Evolutionary conservation across 1,140 invertebrate genomes (phyloP).

Genomic region (Drosophila varians): DNA sequence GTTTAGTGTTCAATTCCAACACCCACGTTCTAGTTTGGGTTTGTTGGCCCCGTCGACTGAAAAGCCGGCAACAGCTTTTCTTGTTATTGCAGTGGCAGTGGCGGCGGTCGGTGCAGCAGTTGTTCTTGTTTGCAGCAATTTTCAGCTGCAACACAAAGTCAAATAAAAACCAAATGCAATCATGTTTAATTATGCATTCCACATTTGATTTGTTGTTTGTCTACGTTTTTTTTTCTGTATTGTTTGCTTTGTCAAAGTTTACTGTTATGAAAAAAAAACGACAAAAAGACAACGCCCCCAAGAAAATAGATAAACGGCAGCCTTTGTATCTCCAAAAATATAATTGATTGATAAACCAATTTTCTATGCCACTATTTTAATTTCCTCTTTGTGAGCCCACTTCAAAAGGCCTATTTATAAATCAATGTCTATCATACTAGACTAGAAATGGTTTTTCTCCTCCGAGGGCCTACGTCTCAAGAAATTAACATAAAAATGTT

Average conservation of each 20-base stretch:
- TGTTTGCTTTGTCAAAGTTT: slow-evolving; percentile 16
- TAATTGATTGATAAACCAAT: slow-evolving; percentile 69
- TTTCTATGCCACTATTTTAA: slow-evolving; percentile 22
- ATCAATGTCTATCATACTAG: slow-evolving; percentile 29
- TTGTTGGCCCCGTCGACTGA: slow-evolving; percentile 60
- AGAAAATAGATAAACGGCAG: slow-evolving; percentile 28
- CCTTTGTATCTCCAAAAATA: slow-evolving; percentile 23
- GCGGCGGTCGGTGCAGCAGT: slow-evolving; percentile 33
- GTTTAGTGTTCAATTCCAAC: slow-evolving; percentile 78
- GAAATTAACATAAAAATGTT: slow-evolving; percentile 74
- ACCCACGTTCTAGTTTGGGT: slow-evolving; percentile 77
- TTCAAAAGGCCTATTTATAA: slow-evolving; percentile 11
- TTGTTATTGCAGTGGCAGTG: slow-evolving; percentile 22
- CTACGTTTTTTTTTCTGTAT: slow-evolving; percentile 1
- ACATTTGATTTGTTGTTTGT: slow-evolving; percentile 49
- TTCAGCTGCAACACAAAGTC: slow-evolving; percentile 22
- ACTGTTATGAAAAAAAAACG: slow-evolving; percentile 18
- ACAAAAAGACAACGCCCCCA: slow-evolving; percentile 37
- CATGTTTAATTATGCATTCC: slow-evolving; percentile 76
- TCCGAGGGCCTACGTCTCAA: slow-evolving; percentile 12
- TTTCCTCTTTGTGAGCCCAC: slow-evolving; percentile 40
- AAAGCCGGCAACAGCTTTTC: slow-evolving; percentile 44
- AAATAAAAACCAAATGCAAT: slow-evolving; percentile 53
- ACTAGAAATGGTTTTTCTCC: slow-evolving; percentile 30
- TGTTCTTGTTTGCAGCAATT: slow-evolving; percentile 25